These are phyloP conservation scores for Novumbra hubbsi DNA, from an alignment of 2,797 vertebrate genomes.

Conservation along the genomic window DNA sequence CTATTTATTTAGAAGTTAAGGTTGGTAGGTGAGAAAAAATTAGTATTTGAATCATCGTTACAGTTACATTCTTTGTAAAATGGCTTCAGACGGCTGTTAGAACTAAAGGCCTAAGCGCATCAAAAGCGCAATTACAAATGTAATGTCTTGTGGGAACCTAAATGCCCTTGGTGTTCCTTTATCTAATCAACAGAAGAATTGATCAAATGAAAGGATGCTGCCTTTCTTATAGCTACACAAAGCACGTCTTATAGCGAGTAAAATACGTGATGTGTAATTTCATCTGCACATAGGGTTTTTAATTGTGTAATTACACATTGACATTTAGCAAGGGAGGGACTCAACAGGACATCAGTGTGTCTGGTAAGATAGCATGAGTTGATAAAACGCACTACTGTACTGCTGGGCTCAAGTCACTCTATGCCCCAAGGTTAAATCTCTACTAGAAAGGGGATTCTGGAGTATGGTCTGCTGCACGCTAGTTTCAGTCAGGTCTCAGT, in stretches of 20 bases:
- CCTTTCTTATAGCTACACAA: conserved; percentile 31
- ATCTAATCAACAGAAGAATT: conserved; percentile 42
- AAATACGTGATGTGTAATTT: conserved; percentile 53
- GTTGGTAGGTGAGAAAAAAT: conserved; percentile 12
- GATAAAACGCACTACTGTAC: conserved; percentile 55
- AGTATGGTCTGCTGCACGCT: conserved; percentile 83
- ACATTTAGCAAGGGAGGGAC: conserved; percentile 41
- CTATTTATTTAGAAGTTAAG: conserved; percentile 13
- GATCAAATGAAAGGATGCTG: conserved; percentile 25
- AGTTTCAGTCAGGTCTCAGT: conserved; percentile 80
- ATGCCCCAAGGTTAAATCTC: conserved; percentile 84
- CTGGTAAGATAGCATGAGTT: conserved; percentile 41
- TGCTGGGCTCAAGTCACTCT: conserved; percentile 59
- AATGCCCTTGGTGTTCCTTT: conserved; percentile 38
- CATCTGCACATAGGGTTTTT: conserved; percentile 46
- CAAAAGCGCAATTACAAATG: conserved; percentile 37
- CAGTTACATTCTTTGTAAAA: conserved; percentile 25
- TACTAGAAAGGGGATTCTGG: conserved; percentile 88
- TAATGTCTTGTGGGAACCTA: conserved; percentile 48
- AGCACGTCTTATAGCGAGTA: conserved; percentile 22
- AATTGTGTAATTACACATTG: conserved; percentile 47
- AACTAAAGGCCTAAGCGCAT: conserved; percentile 40
- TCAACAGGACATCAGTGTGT: conserved; percentile 61
- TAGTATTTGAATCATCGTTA: conserved; percentile 31
- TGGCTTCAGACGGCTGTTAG: conserved; percentile 33